Evolutionary conservation across 2,888 invertebrate genomes (phyloP), one percentile per base, ranked within the genome.

Genomic region (Drosophila tanythrix): DNA sequence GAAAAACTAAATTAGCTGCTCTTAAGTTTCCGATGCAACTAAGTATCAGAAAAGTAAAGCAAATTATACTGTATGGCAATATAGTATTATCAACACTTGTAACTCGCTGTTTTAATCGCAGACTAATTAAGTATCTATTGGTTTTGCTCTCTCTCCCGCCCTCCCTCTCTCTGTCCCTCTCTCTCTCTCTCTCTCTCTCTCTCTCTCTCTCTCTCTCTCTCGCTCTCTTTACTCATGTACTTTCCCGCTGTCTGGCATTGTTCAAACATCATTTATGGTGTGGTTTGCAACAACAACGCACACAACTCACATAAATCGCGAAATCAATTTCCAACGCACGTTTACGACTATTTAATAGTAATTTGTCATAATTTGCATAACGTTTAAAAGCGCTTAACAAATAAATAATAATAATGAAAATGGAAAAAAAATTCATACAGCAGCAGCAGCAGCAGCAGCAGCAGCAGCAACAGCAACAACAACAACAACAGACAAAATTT

Each of bases 341-440:
- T 89, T 92, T 92, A 91, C 79, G 82, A 85, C 87, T 84, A 77
- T 92, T 92, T 91, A 88, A 92, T 86, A 89, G 83, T 90, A 83
- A 90, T 91, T 91, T 91, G 92, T 85, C 83, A 88, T 89, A 81
- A 91, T 91, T 91, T 92, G 91, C 91, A 92, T 91, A 91, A 82
- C 91, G 91, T 87, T 90, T 90, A 89, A 83, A 89, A 81, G 75
- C 84, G 80, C 83, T 83, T 84, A 84, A 72, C 87, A 75, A 77
- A 71, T 70, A 71, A 67, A 82, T 70, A 74, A 74, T 59, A 62
- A 79, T 78, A 81, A 81, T 58, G 69, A 76, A 59, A 57, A 59
- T 46, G 46, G 7, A 8, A 40, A 50, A 38, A 40, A 21, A 21
- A 46, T 7, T 15, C 21, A 46, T 21, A 46, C 46, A 21, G 21